Percentiles rank a stretch among this genome's conserved stretches.
phyloP scores from a whole-genome alignment of 2,113 vertebrate species.

The Bufo gargarizans region DNA sequence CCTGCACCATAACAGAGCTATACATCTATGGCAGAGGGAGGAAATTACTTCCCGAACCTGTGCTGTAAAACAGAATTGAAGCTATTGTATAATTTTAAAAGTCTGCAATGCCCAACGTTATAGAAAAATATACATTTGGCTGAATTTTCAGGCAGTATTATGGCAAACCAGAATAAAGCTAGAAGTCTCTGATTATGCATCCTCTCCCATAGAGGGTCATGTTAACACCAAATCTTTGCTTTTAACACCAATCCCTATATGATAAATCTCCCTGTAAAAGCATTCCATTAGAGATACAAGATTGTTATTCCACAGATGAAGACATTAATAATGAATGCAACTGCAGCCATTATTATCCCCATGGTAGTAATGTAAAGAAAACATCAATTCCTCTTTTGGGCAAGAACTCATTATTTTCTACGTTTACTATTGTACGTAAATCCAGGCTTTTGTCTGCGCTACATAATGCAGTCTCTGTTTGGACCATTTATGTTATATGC shows the following conservation, averaged over 20 bases:
- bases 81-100: not conserved
- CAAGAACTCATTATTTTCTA: slow-evolving; percentile 11
- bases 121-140: not conserved
- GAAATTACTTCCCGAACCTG: too few relatives aligned
- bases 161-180: not conserved
- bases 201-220: not conserved
- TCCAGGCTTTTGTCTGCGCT: not conserved
- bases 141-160: not conserved
- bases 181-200: not conserved
- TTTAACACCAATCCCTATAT: not conserved
- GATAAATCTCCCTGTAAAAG: slow-evolving; percentile 8
- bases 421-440: slow-evolving; percentile 6
- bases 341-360: slow-evolving; percentile 29
- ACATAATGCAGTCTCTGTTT: slow-evolving; percentile 18
- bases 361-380: not conserved
- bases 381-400: slow-evolving; percentile 22
- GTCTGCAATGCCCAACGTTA: not conserved
- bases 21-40: too few relatives aligned
- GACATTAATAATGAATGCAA: slow-evolving; percentile 2
- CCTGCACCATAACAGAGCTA: too few relatives aligned
- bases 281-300: not conserved
- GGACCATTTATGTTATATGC: slow-evolving; percentile 16
- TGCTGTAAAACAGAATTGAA: too few relatives aligned
- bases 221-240: not conserved
- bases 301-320: not conserved